Percentiles rank a stretch among this genome's conserved stretches.
phyloP scores from a whole-genome alignment of 1,140 invertebrate genomes.

The Wasmannia auropunctata region DNA sequence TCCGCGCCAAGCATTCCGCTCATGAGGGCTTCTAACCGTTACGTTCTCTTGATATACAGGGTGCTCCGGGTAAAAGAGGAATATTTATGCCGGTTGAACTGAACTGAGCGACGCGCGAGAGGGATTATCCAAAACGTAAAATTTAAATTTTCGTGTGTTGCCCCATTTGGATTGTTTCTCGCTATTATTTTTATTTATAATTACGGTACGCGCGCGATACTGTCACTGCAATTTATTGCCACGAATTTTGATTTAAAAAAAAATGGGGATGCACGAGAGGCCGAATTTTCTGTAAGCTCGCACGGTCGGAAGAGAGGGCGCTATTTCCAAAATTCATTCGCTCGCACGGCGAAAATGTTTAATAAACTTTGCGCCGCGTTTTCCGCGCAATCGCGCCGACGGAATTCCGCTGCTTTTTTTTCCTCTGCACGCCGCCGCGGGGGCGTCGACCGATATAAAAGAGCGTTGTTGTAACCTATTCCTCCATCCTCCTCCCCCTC shows the following conservation, averaged over 20 bases:
- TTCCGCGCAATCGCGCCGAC: conserved; percentile 29
- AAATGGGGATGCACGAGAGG: neutral
- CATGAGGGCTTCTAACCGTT: conserved; percentile 19
- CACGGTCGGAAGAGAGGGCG: neutral
- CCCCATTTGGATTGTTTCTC: neutral
- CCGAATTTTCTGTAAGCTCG: neutral
- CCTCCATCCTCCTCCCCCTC: neutral
- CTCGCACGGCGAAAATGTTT: conserved; percentile 27
- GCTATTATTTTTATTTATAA: neutral
- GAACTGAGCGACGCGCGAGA: neutral
- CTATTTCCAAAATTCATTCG: neutral
- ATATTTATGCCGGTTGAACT: neutral
- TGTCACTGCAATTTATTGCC: neutral
- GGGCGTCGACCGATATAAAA: conserved; percentile 5
- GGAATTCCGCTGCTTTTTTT: conserved; percentile 38
- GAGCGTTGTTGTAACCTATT: neutral
- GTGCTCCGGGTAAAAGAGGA: neutral
- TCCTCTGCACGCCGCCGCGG: neutral
- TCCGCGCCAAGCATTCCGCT: conserved; percentile 23
- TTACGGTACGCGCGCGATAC: neutral
- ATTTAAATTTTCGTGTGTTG: neutral
- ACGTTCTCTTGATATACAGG: neutral
- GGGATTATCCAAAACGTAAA: neutral
- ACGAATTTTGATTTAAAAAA: neutral
- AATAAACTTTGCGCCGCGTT: conserved; percentile 11